Base-by-base conservation (phyloP, 2,888 invertebrate species). In the Dasysyrphus tricinctus region DNA sequence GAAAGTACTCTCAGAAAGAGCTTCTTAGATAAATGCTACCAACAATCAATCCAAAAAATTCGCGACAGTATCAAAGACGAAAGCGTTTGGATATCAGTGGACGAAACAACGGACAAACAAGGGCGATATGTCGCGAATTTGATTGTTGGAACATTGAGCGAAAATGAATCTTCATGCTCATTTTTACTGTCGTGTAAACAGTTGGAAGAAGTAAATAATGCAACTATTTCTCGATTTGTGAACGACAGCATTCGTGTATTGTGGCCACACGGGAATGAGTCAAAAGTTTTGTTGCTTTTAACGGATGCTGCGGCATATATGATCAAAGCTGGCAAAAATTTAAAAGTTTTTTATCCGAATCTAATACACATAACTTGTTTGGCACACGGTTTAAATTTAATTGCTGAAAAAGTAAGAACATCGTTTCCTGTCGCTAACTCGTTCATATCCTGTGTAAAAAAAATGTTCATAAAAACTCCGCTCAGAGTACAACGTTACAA, bases 11-110 rank as follows among this genome's bases (percentile, higher is more conserved):
- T 83, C 59, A 61, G 74, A 73, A 82, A 72, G 67, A 82, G 51
- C 19, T 80, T 80, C 59, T 78, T 86, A 65, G 67, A 81, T 72
- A 80, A 82, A 86, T 86, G 80, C 77, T 78, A 81, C 80, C 56
- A 78, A 72, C 37, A 73, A 61, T 75, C 74, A 79, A 57, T 80
- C 14, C 34, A 70, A 80, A 51, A 70, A 74, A 78, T 70, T 70
- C 51, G 65, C 59, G 44, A 73, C 56, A 73, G 59, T 69, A 81
- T 81, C 59, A 72, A 65, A 77, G 63, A 81, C 59, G 69, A 69
- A 56, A 78, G 70, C 65, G 72, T 84, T 72, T 84, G 84, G 76
- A 67, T 69, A 42, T 77, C 76, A 72, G 76, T 72, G 65, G 75
- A 76, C 54, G 79, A 80, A 84, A 80, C 83, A 67, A 78, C 79